A percentile compares a stretch with the other conserved stretches of the same genome.
Conservation (phyloP, 53 echinoderm and acorn worm genomes). For the Crossaster papposus region DNA sequence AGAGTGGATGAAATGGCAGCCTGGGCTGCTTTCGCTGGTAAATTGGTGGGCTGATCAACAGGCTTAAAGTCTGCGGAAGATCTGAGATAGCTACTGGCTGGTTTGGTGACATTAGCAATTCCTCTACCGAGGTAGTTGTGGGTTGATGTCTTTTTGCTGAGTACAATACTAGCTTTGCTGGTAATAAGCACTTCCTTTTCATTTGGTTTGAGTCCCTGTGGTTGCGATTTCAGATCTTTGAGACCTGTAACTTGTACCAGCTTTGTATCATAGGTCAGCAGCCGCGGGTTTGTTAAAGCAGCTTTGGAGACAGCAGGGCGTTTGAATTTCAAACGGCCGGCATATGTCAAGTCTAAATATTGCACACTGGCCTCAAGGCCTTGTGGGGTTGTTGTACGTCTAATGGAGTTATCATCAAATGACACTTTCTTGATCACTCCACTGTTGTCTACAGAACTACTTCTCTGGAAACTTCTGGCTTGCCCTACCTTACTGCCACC, state of each 20-base stretch:
- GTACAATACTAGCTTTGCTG: slow-evolving; percentile 49
- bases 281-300: not conserved
- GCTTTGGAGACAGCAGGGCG: slow-evolving; percentile 22
- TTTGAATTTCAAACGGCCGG: slow-evolving; percentile 41
- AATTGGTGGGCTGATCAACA: slow-evolving; percentile 28
- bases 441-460: slow-evolving; percentile 56
- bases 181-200: slow-evolving; percentile 17
- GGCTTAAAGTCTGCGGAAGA: slow-evolving; percentile 29
- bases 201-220: not conserved
- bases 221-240: slow-evolving; percentile 50
- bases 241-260: slow-evolving; percentile 18
- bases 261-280: not conserved
- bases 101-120: not conserved
- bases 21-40: not conserved
- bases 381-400: slow-evolving; percentile 44
- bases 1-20: not conserved
- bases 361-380: slow-evolving; percentile 63
- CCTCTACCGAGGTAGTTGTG: not conserved
- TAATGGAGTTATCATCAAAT: slow-evolving; percentile 47
- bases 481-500: slow-evolving; percentile 1
- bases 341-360: slow-evolving; percentile 67
- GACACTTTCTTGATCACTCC: slow-evolving; percentile 45
- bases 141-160: slow-evolving; percentile 22
- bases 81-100: not conserved
- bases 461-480: slow-evolving; percentile 43